Evolutionary conservation across 1,140 invertebrate genomes (phyloP), one percentile per base, ranked within the genome.

Genomic region (Drosophila pseudoananassae): DNA sequence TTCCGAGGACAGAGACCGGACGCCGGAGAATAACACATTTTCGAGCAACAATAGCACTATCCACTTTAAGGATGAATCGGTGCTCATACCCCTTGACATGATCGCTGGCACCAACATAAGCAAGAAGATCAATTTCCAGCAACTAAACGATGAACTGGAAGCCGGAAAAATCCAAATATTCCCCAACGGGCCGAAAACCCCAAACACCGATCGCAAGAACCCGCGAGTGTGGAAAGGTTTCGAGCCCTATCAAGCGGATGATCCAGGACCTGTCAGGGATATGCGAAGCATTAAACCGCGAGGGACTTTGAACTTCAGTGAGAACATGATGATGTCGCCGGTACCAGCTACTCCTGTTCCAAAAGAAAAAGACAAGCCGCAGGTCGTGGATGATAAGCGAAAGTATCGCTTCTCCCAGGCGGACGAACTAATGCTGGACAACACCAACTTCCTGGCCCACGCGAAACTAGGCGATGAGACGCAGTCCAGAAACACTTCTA

Each of bases 391-490:
- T 2, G 25, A 49, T 9, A 54, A 72, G 20, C 46, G 9, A 1
- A 87, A 69, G 20, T 88, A 88, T 72, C 66, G 84, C 4, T 38
- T 72, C 10, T 87, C 82, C 0, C 83, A 88, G 36, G 82, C 82
- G 4, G 82, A 87, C 54, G 82, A 87, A 25, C n/a, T 71, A 4
- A 78, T 87, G 75, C 71, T 87, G 10, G 56, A 87, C 15, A 83
- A 87, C 46, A 87, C 82, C 6, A 87, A 88, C 45, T 87, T 87
- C 47, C 47, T 87, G 17, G 74, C 71, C 0, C 83, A 87, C 40
- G 82, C 82, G n/a, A 76, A 46, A 57, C 33, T 87, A 1, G 78
- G 83, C 10, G 82, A 87, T 51, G 82, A 87, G 51, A 88, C 82
- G 0, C 64, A 78, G 38, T 85, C 82, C 1, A 58, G 71, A 17